A percentile compares a stretch with the other conserved stretches of the same genome.
phyloP scores from a whole-genome alignment of 2,113 vertebrate genomes.

The Taxidea taxus region DNA sequence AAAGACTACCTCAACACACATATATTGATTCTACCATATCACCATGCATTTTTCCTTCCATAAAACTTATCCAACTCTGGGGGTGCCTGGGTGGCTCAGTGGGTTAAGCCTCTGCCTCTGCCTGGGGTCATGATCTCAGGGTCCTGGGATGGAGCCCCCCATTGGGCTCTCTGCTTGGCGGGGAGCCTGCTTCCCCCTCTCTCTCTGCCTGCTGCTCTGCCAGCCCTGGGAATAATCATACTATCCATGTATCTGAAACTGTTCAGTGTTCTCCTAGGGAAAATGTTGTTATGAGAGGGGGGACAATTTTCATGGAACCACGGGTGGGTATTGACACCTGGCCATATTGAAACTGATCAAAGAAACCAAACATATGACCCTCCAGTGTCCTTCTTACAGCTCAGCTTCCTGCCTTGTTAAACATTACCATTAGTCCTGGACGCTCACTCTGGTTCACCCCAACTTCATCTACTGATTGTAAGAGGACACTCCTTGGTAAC shows the following conservation, averaged over 20 bases:
- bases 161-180: too few relatives aligned
- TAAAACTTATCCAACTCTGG: not conserved
- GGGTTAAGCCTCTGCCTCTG: too few relatives aligned
- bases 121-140: too few relatives aligned
- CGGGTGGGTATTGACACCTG: not conserved
- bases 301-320: not conserved
- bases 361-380: not conserved
- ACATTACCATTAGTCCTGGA: not conserved
- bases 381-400: not conserved
- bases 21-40: not conserved
- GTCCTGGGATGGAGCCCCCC: too few relatives aligned
- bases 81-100: too few relatives aligned
- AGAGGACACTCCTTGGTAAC: slow-evolving; percentile 68
- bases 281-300: not conserved
- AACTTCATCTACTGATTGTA: slow-evolving; percentile 76
- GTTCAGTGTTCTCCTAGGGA: not conserved
- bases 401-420: not conserved
- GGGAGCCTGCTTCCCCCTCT: too few relatives aligned
- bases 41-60: not conserved
- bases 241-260: not conserved
- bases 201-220: too few relatives aligned
- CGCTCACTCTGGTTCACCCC: not conserved
- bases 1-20: not conserved
- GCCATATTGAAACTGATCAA: not conserved
- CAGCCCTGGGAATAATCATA: not conserved